phyloP scores from a whole-genome alignment of 2,797 vertebrate genomes.

The Anisognathus igniventris region DNA sequence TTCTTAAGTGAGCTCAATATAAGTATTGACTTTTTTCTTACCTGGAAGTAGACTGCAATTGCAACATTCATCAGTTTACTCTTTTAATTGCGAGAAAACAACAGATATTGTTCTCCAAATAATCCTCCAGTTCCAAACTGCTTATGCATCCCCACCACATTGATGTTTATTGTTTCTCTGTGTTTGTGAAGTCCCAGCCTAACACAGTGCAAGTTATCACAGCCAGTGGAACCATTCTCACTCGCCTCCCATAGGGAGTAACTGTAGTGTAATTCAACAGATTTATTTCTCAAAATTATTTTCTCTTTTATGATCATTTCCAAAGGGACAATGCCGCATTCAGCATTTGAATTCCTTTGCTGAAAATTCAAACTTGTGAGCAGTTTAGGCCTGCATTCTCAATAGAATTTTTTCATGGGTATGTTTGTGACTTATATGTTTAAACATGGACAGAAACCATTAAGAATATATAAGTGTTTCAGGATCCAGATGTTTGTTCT shows the following conservation, averaged over 20 bases:
- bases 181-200: not conserved
- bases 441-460: not conserved
- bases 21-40: not conserved
- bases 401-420: not conserved
- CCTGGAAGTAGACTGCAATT: not conserved
- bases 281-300: not conserved
- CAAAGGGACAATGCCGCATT: not conserved
- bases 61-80: not conserved
- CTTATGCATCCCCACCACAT: not conserved
- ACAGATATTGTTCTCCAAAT: not conserved
- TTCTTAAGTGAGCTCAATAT: not conserved
- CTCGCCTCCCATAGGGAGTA: accelerated
- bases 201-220: not conserved
- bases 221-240: not conserved
- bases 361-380: not conserved
- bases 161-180: not conserved
- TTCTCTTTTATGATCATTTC: not conserved
- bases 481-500: not conserved
- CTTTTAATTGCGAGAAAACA: not conserved
- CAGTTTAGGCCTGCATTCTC: not conserved
- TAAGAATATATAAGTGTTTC: not conserved
- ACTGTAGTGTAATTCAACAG: accelerated
- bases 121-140: not conserved
- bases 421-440: not conserved
- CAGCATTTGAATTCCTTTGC: not conserved